Base-by-base conservation (phyloP, 2,113 vertebrate genomes). In the Trogon surrucura region DNA sequence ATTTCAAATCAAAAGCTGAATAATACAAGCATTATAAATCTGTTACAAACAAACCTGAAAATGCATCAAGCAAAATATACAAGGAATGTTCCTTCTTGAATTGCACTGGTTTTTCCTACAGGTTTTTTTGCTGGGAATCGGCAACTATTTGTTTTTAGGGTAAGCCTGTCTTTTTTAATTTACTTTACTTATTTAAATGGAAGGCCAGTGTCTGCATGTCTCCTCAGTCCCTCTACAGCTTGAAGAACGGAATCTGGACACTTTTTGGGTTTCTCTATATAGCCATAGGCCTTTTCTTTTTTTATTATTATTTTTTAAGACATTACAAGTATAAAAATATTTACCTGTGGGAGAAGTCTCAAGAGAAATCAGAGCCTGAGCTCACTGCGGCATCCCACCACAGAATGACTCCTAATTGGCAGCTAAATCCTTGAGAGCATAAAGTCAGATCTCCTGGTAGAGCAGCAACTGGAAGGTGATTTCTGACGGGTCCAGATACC, bases 1-100 rank as follows among this genome's bases (percentile, higher is more conserved):
- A 97, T 98, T 98, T 98, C 97, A 98, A 97, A 98, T 97, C 95
- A 96, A 98, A 98, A 96, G 88, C 82, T 95, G 96, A 97, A 97
- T 97, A 97, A 96, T 87, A 96, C 91, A 85, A 96, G 97, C 90
- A 94, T 88, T 96, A 97, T 96, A 97, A 97, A 98, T 98, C 97
- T 97, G 94, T 74, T 95, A 95, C 91, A 97, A 98, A 97, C 93
- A 97, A 97, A 96, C 93, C 93, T 96, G 41, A 97, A 97, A 97
- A 88, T 1, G 36, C 95, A 96, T 93, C 85, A 80, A 80, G 95
- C 96, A 95, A 98, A 97, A 97, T 88, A 97, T n/a, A 97, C 91
- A 75, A 89, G 96, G 94, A 97, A 95, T 97, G 98, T 96, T 97
- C 94, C 89, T 92, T 96, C 85, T 95, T 80, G 82, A 90, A 95